A percentile compares a stretch with the other conserved stretches of the same genome.
These are phyloP conservation scores for Larimichthys polyactis DNA, from an alignment of 2,113 vertebrate genomes.

Conservation along the genomic window DNA sequence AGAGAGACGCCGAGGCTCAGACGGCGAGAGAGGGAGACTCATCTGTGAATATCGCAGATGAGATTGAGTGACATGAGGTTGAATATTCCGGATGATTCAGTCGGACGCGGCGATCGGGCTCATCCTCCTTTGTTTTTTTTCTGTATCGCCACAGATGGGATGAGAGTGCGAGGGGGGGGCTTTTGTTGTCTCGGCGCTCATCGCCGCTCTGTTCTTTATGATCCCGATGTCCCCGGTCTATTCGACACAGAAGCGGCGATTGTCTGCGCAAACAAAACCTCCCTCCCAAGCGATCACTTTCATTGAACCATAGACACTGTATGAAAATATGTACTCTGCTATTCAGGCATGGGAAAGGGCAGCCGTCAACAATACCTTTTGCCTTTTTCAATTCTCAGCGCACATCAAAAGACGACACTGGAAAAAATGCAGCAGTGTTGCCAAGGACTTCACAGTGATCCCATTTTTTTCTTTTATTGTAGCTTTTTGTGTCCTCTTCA, in stretches of 20 bases:
- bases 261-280: slow-evolving; percentile 75
- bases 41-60: slow-evolving; percentile 43
- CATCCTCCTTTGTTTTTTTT: slow-evolving; percentile 54
- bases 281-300: slow-evolving; percentile 67
- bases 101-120: slow-evolving; percentile 28
- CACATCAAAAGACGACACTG: slow-evolving; percentile 53
- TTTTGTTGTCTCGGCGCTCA: slow-evolving; percentile 70
- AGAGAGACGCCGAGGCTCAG: slow-evolving; percentile 13
- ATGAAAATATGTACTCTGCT: slow-evolving; percentile 70
- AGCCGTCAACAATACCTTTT: slow-evolving; percentile 66
- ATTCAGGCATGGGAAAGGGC: slow-evolving; percentile 70
- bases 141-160: slow-evolving; percentile 58
- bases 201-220: slow-evolving; percentile 62
- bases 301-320: slow-evolving; percentile 70
- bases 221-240: slow-evolving; percentile 64
- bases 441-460: slow-evolving; percentile 68
- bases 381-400: slow-evolving; percentile 49
- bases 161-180: slow-evolving; percentile 33
- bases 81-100: slow-evolving; percentile 47
- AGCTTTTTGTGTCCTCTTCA: slow-evolving; percentile 69
- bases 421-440: slow-evolving; percentile 45
- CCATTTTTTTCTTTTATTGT: slow-evolving; percentile 46
- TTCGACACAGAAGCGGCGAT: slow-evolving; percentile 61
- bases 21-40: slow-evolving; percentile 41
- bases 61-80: slow-evolving; percentile 57